phyloP scores from a whole-genome alignment of 2,888 invertebrate genomes.

The Philopedon plagiatum region DNA sequence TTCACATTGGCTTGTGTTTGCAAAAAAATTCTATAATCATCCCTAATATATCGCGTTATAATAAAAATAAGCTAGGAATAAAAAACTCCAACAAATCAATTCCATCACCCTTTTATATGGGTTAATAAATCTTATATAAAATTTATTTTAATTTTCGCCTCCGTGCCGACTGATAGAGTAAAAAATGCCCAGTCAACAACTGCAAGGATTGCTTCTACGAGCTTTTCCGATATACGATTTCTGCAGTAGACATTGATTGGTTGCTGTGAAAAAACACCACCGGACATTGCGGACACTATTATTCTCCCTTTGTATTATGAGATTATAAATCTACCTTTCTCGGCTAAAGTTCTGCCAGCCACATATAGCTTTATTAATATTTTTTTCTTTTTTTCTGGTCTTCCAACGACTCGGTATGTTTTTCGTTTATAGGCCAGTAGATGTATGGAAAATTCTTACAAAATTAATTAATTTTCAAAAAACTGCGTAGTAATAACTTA shows the following conservation, averaged over 20 bases:
- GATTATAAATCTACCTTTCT: slow-evolving; percentile 60
- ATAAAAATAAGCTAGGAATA: background rate
- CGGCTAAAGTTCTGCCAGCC: slow-evolving; percentile 61
- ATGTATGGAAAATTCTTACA: no score
- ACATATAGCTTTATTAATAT: slow-evolving; percentile 57
- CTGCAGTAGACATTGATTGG: slow-evolving; percentile 65
- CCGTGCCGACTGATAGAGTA: slow-evolving; percentile 4
- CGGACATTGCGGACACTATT: slow-evolving; percentile 63
- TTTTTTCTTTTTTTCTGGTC: slow-evolving; percentile 35
- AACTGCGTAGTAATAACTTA: no score
- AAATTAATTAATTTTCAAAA: no score
- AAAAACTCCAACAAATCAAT: background rate
- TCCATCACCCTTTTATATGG: background rate
- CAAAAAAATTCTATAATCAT: no score
- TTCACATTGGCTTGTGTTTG: no score
- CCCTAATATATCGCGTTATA: no score
- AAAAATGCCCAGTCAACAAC: slow-evolving; percentile 59
- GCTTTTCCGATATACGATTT: slow-evolving; percentile 62
- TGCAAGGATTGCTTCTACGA: slow-evolving; percentile 63
- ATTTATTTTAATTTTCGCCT: slow-evolving; percentile 3
- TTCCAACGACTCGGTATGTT: background rate
- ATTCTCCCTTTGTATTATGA: slow-evolving; percentile 55
- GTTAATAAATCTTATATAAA: slow-evolving; percentile 13
- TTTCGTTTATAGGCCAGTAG: slow-evolving; percentile 6
- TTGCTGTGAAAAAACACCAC: slow-evolving; percentile 62